Evolutionary conservation across 2,113 vertebrate genomes (phyloP).

Genomic region (Alouatta palliata): DNA sequence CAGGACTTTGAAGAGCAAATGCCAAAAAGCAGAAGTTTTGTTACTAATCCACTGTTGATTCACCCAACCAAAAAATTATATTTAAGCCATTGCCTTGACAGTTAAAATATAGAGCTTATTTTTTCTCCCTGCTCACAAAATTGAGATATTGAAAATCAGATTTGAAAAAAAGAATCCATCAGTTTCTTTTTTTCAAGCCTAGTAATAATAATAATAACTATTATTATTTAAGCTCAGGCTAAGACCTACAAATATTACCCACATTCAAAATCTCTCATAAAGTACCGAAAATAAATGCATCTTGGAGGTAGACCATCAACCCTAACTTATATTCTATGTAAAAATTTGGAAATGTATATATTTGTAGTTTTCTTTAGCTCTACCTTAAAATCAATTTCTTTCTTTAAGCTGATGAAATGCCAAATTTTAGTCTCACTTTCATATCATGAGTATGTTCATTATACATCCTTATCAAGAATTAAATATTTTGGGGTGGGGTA

Average conservation of each 20-base stretch:
- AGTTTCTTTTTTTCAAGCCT: neutral
- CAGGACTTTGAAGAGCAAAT: constrained; percentile 50
- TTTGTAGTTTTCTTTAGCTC: neutral
- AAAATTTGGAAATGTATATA: neutral
- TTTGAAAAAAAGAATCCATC: neutral
- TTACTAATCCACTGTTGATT: constrained; percentile 61
- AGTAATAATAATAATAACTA: neutral
- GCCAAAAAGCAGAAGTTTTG: constrained; percentile 54
- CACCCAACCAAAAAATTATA: constrained; percentile 66
- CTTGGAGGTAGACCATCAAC: neutral
- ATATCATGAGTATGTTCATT: neutral
- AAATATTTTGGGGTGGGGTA: neutral
- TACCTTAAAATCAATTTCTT: neutral
- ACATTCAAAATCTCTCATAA: neutral
- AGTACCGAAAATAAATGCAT: neutral
- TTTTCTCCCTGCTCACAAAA: constrained; percentile 46
- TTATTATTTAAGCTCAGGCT: neutral
- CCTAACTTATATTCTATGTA: neutral
- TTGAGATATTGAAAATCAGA: constrained; percentile 28
- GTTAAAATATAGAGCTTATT: constrained; percentile 49
- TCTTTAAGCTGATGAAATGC: neutral
- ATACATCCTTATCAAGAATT: constrained; percentile 24
- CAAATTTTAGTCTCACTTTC: neutral
- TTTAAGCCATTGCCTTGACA: constrained; percentile 62
- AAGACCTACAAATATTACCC: neutral